Evolutionary conservation across 2,888 invertebrate species (phyloP), one percentile per base, ranked within the genome.

Genomic region (Pyrochroa serraticornis): DNA sequence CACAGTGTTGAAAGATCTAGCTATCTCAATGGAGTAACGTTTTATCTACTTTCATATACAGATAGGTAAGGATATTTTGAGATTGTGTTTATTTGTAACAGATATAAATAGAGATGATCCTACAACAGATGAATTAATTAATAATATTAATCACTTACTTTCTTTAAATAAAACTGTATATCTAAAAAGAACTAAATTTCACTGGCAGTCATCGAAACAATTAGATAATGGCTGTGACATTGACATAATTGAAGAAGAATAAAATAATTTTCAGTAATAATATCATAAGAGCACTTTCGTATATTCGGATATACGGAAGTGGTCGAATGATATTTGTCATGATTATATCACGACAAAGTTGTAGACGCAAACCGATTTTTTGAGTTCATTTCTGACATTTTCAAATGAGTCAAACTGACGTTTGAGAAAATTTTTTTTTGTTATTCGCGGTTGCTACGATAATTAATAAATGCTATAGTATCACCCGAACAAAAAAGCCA

Each of bases 11-110:
- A 43, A 43, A 43, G 43, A 43, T 30, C n/a, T n/a, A n/a, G n/a
- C n/a, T n/a, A n/a, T 43, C 43, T 43, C 43, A 43, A 43, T 43
- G 43, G 43, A 43, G 43, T 43, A 43, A 43, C 43, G 43, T 43
- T 43, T 43, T 43, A 7, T 43, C 43, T 43, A 43, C 7, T 7
- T 43, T 43, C 43, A 43, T 43, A 43, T 43, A n/a, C n/a, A 43
- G 7, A 43, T n/a, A n/a, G n/a, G n/a, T 43, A 43, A 1, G 32
- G 43, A 43, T 32, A 43, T 43, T 31, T 43, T 43, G 43, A 43
- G 43, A 7, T 43, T 43, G 43, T 43, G 43, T 43, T 43, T 43
- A 43, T 43, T 3, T 43, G 43, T 43, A 43, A 43, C 43, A 43
- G 43, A 43, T 43, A 43, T 43, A 43, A 43, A 43, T 43, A 43